Conservation (phyloP, 2,113 vertebrate species). For the Oryzias melastigma region DNA sequence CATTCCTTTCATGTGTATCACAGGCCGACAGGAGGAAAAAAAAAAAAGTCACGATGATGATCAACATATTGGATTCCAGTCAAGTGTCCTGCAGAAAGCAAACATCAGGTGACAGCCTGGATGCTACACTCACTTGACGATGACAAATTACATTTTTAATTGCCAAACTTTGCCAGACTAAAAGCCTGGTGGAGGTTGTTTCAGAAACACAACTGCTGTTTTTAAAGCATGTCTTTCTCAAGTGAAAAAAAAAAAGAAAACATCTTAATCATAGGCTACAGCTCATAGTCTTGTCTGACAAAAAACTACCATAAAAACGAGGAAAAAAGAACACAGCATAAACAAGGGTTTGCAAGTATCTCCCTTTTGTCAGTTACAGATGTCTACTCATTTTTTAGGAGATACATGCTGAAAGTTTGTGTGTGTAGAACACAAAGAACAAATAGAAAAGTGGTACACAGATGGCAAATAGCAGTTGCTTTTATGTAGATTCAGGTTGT, state of each 20-base stretch:
- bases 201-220: neutral
- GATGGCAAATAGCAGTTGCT: too few species aligned
- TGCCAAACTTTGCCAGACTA: neutral
- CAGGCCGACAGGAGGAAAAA: neutral
- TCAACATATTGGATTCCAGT: slow-evolving; percentile 9
- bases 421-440: too few species aligned
- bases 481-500: too few species aligned
- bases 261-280: neutral
- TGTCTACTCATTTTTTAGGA: too few species aligned
- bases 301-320: neutral
- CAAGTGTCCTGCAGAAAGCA: slow-evolving; percentile 4
- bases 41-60: neutral
- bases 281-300: neutral
- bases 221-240: neutral
- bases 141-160: slow-evolving; percentile 3
- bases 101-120: neutral
- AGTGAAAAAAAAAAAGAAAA: neutral
- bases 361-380: too few species aligned
- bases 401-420: too few species aligned
- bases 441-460: too few species aligned
- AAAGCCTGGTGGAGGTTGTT: neutral
- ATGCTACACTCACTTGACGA: neutral
- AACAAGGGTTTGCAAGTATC: neutral
- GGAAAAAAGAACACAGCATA: neutral
- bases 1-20: slow-evolving; percentile 4